Evolutionary conservation across 2,888 invertebrate species (phyloP).

Genomic region (Periphyllus acericola): DNA sequence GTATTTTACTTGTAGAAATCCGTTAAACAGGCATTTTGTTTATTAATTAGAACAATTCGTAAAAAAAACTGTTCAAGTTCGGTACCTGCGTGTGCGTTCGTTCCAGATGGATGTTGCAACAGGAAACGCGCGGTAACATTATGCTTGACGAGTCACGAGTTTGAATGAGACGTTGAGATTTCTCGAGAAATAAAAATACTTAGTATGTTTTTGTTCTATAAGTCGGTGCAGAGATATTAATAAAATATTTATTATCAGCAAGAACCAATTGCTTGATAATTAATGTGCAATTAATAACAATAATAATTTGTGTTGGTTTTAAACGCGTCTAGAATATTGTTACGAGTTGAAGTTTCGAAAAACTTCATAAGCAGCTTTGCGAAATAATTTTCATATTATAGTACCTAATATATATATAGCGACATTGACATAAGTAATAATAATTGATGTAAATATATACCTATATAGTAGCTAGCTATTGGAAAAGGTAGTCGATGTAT

Average conservation of each 20-base stretch:
- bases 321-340: not conserved
- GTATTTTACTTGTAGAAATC: slow-evolving; percentile 1
- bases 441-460: not conserved
- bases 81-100: slow-evolving; percentile 4
- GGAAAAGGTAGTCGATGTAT: too few species aligned
- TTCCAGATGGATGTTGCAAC: slow-evolving; percentile 35
- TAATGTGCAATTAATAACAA: slow-evolving; percentile 9
- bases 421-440: not conserved
- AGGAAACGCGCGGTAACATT: slow-evolving; percentile 38
- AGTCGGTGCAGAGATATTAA: not conserved
- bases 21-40: not conserved
- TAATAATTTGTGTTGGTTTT: not conserved
- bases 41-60: slow-evolving; percentile 9
- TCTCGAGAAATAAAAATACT: slow-evolving; percentile 4
- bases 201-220: not conserved
- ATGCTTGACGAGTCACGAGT: slow-evolving; percentile 43
- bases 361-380: not conserved
- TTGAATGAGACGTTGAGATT: not conserved
- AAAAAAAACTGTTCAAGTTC: slow-evolving; percentile 30
- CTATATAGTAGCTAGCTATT: not conserved
- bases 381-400: not conserved
- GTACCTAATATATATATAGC: not conserved
- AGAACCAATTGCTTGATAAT: not conserved
- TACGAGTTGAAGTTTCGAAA: not conserved
- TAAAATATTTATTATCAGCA: not conserved